Percentiles rank a stretch among this genome's conserved stretches.
phyloP scores from a whole-genome alignment of 2,113 vertebrate genomes.

The Platysteira castanea region DNA sequence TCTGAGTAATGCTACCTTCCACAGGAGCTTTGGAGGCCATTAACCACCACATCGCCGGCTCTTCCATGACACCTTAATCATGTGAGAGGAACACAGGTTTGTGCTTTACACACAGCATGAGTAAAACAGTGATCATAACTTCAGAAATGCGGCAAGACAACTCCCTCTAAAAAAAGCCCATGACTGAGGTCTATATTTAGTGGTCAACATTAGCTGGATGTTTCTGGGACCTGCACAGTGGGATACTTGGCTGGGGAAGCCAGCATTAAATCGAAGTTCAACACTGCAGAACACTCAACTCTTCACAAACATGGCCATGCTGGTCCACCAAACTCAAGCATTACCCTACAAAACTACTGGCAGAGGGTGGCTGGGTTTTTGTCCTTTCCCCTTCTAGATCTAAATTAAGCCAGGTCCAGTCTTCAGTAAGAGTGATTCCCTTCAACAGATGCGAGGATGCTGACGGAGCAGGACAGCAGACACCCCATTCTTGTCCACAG shows the following conservation, averaged over 20 bases:
- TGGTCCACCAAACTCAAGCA: not conserved
- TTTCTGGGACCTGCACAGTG: not conserved
- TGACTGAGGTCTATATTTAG: constrained; percentile 42
- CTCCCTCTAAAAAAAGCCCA: constrained; percentile 33
- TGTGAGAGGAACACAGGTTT: constrained; percentile 37
- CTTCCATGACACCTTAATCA: constrained; percentile 2
- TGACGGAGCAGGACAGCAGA: not conserved
- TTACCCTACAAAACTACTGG: not conserved
- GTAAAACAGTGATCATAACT: not conserved
- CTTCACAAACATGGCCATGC: not conserved
- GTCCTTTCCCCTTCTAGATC: not conserved
- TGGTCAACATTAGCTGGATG: constrained; percentile 24
- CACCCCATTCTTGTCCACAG: not conserved
- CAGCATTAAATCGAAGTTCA: not conserved
- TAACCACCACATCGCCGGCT: not conserved
- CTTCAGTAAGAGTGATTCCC: not conserved
- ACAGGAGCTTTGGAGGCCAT: not conserved
- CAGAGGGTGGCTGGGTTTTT: not conserved
- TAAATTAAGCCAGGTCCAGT: not conserved
- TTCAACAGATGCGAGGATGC: not conserved
- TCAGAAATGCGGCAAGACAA: constrained; percentile 18
- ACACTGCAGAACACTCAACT: not conserved
- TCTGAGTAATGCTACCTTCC: constrained; percentile 49
- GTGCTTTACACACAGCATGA: constrained; percentile 11
- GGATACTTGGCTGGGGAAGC: not conserved